Percentiles rank a stretch among this genome's conserved stretches.
phyloP scores from a whole-genome alignment of 2,888 invertebrate genomes.

The Amphipyra berbera region DNA sequence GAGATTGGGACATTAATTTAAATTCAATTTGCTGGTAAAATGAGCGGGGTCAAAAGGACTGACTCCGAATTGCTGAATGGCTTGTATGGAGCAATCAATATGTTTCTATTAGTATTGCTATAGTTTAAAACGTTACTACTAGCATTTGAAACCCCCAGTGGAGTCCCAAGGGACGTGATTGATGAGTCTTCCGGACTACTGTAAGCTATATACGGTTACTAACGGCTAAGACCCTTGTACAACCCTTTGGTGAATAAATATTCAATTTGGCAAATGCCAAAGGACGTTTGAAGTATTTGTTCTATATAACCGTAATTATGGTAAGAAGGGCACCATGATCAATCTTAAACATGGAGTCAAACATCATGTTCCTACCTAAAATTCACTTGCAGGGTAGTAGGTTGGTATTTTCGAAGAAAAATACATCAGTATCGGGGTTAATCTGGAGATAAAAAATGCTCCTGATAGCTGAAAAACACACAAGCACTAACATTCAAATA shows the following conservation, averaged over 20 bases:
- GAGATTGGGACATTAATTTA: slow-evolving; percentile 45
- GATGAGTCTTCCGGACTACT: slow-evolving; percentile 12
- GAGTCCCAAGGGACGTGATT: slow-evolving; percentile 7
- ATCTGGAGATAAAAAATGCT: too few relatives aligned
- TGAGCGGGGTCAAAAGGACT: slow-evolving; percentile 51
- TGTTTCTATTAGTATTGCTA: slow-evolving; percentile 26
- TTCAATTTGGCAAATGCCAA: not conserved
- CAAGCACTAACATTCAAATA: too few relatives aligned
- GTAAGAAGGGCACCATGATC: too few relatives aligned
- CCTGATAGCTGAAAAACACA: too few relatives aligned
- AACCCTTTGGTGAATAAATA: slow-evolving; percentile 4
- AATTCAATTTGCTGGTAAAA: slow-evolving; percentile 52
- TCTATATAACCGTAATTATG: not conserved
- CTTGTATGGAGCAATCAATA: slow-evolving; percentile 36
- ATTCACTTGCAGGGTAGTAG: too few relatives aligned
- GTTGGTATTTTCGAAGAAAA: too few relatives aligned
- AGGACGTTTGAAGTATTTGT: not conserved
- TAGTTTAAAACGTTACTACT: slow-evolving; percentile 11
- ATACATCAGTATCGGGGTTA: too few relatives aligned
- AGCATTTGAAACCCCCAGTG: slow-evolving; percentile 10
- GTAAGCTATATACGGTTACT: not conserved
- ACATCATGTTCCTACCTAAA: not conserved
- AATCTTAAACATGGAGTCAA: not conserved
- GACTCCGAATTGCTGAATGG: slow-evolving; percentile 42
- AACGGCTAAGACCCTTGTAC: slow-evolving; percentile 11